Evolutionary conservation across 2,888 invertebrate genomes (phyloP).

Genomic region (Drosophila eohydei): DNA sequence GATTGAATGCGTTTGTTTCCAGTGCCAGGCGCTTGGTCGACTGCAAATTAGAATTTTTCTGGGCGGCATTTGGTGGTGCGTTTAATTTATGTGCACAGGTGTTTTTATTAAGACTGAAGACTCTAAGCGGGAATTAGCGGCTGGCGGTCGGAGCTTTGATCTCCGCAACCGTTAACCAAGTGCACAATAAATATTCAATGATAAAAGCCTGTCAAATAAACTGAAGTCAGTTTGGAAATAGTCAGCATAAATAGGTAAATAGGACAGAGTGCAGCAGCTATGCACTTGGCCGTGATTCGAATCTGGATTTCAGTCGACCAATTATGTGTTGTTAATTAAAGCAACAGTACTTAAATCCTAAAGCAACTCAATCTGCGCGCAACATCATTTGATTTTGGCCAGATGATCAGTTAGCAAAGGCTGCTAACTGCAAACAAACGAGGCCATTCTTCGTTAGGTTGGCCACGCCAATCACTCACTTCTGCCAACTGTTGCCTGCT

Average conservation of each 20-base stretch:
- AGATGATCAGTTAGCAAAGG: constrained; percentile 33
- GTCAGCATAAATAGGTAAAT: background rate
- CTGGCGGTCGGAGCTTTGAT: constrained; percentile 53
- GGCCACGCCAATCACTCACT: constrained; percentile 59
- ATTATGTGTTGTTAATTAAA: constrained; percentile 17
- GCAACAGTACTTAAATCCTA: constrained; percentile 12
- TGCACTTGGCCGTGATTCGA: background rate
- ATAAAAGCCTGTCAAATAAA: constrained; percentile 32
- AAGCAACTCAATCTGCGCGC: constrained; percentile 37
- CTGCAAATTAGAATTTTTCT: constrained; percentile 72
- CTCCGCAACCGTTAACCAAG: constrained; percentile 28
- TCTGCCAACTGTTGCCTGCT: constrained; percentile 43
- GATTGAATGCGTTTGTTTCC: constrained; percentile 36
- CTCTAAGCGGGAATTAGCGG: constrained; percentile 14
- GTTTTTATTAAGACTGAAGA: constrained; percentile 54
- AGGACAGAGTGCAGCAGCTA: background rate
- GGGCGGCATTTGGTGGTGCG: constrained; percentile 55
- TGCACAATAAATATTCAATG: constrained; percentile 34
- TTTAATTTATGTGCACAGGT: constrained; percentile 70
- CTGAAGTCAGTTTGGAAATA: too few relatives aligned
- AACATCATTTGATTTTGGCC: constrained; percentile 22
- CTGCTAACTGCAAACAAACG: constrained; percentile 8
- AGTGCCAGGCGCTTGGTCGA: constrained; percentile 23
- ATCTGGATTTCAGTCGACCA: background rate
- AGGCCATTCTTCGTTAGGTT: constrained; percentile 46